Conservation (phyloP, 2,888 invertebrate species). For the Athrips mouffetella region DNA sequence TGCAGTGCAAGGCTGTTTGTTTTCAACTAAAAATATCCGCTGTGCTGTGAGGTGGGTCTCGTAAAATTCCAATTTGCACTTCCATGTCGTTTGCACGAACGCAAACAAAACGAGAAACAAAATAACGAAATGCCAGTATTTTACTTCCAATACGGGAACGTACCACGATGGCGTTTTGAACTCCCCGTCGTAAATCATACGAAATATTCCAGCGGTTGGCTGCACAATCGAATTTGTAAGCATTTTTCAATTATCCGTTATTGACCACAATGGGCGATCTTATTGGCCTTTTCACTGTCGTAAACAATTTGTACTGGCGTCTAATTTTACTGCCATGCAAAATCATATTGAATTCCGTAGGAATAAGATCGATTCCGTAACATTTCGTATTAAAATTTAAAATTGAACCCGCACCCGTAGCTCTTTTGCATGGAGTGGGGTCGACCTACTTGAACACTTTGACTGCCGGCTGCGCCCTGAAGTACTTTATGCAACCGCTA, state of each 20-base stretch:
- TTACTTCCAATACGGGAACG: conserved; percentile 39
- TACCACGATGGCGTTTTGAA: conserved; percentile 46
- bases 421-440: conserved; percentile 44
- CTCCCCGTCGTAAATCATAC: conserved; percentile 63
- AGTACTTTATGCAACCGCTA: conserved; percentile 47
- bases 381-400: conserved; percentile 23
- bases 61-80: conserved; percentile 29
- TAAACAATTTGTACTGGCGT: conserved; percentile 58
- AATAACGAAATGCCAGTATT: conserved; percentile 34
- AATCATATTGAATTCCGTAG: conserved; percentile 24
- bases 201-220: conserved; percentile 53
- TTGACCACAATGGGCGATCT: conserved; percentile 69
- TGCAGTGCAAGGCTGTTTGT: conserved; percentile 1
- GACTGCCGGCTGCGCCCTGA: conserved; percentile 54
- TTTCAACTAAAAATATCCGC: conserved; percentile 13
- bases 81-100: conserved; percentile 23
- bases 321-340: conserved; percentile 30
- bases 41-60: conserved; percentile 20
- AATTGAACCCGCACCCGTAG: conserved; percentile 45
- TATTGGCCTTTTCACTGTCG: conserved; percentile 64
- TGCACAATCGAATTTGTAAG: conserved; percentile 71
- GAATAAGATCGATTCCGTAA: conserved; percentile 3
- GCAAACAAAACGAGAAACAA: conserved; percentile 25
- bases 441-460: conserved; percentile 55
- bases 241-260: conserved; percentile 74